A percentile compares a stretch with the other conserved stretches of the same genome.
phyloP scores from a whole-genome alignment of 2,888 invertebrate genomes.

The Serripes groenlandicus region DNA sequence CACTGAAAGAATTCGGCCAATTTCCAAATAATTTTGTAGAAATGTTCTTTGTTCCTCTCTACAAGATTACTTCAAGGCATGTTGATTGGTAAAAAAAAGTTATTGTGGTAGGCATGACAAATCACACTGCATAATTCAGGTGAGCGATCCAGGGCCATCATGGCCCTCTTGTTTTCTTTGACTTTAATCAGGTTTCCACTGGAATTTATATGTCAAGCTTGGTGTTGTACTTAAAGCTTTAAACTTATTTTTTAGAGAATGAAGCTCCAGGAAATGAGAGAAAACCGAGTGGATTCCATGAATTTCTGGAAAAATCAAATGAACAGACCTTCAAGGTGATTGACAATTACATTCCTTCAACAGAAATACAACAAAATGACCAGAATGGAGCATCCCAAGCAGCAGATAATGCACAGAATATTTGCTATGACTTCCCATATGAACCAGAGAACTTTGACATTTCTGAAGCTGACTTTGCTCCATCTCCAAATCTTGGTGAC shows the following conservation, averaged over 20 bases:
- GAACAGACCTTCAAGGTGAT: slow-evolving; percentile 70
- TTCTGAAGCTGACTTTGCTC: slow-evolving; percentile 80
- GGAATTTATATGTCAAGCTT: too few species aligned
- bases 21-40: too few species aligned
- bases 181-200: too few species aligned
- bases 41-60: too few species aligned
- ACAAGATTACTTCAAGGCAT: too few species aligned
- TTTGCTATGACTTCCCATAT: slow-evolving; percentile 74
- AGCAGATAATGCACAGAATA: slow-evolving; percentile 23
- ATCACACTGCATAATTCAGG: too few species aligned
- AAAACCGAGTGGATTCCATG: slow-evolving; percentile 74
- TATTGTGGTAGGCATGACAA: too few species aligned
- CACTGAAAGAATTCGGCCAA: too few species aligned
- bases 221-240: too few species aligned
- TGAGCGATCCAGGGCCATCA: too few species aligned
- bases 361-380: background rate
- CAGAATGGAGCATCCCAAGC: background rate
- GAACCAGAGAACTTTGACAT: slow-evolving; percentile 76
- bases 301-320: slow-evolving; percentile 71
- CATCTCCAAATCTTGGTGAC: slow-evolving; percentile 55
- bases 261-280: slow-evolving; percentile 74
- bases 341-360: slow-evolving; percentile 28
- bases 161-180: too few species aligned
- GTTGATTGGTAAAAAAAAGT: too few species aligned
- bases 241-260: slow-evolving; percentile 49